Percentiles rank a stretch among this genome's conserved stretches.
These are phyloP conservation scores for Drosophila elegans DNA, from an alignment of 1,140 invertebrate species.

Conservation along the genomic window DNA sequence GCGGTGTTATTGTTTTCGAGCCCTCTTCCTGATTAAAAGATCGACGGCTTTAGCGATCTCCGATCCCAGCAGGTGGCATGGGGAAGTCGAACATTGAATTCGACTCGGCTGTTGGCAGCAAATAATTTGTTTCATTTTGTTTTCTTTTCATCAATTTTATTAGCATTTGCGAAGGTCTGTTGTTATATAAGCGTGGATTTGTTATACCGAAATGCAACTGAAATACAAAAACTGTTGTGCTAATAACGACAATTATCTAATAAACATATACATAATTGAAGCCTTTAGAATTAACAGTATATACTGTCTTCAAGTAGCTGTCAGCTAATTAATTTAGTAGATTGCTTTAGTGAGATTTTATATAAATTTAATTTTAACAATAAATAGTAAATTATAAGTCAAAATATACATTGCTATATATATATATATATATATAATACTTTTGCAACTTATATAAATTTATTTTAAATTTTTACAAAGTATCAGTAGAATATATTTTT, in stretches of 20 bases:
- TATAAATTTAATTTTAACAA: too few relatives aligned
- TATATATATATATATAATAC: not conserved
- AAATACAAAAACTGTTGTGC: not conserved
- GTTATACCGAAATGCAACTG: too few relatives aligned
- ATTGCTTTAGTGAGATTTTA: too few relatives aligned
- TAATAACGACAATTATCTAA: too few relatives aligned
- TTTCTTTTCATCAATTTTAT: conserved; percentile 29
- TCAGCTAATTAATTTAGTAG: too few relatives aligned
- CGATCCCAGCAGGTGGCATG: conserved; percentile 32
- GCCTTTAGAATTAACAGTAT: too few relatives aligned
- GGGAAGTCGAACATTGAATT: conserved; percentile 36
- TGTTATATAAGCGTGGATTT: not conserved
- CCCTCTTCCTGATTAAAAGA: conserved; percentile 21
- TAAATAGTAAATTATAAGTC: too few relatives aligned
- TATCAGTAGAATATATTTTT: too few relatives aligned
- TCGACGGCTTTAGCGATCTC: conserved; percentile 15
- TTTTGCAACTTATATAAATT: too few relatives aligned
- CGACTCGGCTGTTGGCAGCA: conserved; percentile 24
- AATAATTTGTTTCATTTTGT: conserved; percentile 46
- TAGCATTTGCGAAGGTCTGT: conserved; percentile 24
- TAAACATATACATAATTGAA: too few relatives aligned
- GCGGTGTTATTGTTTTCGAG: conserved; percentile 11
- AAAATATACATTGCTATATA: not conserved
- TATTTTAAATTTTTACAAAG: too few relatives aligned
- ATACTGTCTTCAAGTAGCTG: too few relatives aligned